phyloP scores from a whole-genome alignment of 2,113 vertebrate species.

The Xenus cinereus region DNA sequence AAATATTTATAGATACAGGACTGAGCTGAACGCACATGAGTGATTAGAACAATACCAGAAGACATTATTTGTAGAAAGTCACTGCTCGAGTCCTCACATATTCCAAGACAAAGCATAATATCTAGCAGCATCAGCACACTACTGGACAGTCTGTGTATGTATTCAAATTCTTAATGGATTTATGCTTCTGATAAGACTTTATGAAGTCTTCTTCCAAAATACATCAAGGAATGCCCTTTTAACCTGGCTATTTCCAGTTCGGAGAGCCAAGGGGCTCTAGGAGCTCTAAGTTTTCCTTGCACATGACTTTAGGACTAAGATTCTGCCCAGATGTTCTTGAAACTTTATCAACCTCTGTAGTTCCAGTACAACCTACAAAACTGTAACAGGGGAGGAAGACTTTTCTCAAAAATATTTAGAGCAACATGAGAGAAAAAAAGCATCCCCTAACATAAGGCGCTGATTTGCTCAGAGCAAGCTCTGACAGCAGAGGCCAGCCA shows the following conservation, averaged over 20 bases:
- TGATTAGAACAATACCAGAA: background rate
- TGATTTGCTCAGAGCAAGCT: background rate
- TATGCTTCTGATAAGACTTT: background rate
- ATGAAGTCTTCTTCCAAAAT: background rate
- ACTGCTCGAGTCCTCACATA: background rate
- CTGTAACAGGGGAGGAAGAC: background rate
- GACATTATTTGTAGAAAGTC: slow-evolving; percentile 6
- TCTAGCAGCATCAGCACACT: slow-evolving; percentile 38
- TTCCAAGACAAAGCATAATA: slow-evolving; percentile 15
- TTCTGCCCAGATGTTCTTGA: background rate
- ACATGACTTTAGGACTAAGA: background rate
- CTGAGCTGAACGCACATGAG: slow-evolving; percentile 23
- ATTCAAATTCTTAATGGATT: background rate
- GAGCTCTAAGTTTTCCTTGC: background rate
- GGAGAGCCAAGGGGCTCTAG: background rate
- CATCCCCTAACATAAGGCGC: background rate
- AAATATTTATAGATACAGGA: slow-evolving; percentile 52
- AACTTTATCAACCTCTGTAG: background rate
- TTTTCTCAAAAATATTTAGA: background rate
- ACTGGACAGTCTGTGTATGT: background rate
- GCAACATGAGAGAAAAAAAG: background rate
- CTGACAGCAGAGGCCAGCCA: background rate
- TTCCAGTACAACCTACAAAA: background rate
- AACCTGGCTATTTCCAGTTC: background rate
- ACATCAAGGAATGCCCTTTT: background rate